These are phyloP conservation scores for Penaeus japonicus DNA, from an alignment of 1,140 invertebrate genomes.

Conservation along the genomic window DNA sequence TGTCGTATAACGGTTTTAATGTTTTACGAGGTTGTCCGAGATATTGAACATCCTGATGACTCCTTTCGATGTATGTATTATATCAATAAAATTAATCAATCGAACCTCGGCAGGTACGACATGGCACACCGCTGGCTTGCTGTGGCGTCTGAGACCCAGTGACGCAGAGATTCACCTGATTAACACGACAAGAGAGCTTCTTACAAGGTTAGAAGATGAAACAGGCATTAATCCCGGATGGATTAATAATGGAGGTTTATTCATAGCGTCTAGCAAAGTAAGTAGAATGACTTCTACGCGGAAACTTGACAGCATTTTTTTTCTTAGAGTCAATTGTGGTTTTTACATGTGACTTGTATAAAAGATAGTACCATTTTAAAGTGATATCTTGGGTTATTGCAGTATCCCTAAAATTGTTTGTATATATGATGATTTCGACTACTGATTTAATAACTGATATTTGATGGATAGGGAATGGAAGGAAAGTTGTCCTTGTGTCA, in stretches of 20 bases:
- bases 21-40: too few relatives aligned
- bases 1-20: too few relatives aligned
- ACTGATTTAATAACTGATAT: too few relatives aligned
- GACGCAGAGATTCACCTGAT: slow-evolving; percentile 84
- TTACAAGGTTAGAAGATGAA: slow-evolving; percentile 77
- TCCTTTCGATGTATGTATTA: neutral
- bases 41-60: too few relatives aligned
- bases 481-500: too few relatives aligned
- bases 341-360: neutral
- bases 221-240: slow-evolving; percentile 83
- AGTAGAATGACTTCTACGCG: slow-evolving; percentile 31
- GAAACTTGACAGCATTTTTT: neutral
- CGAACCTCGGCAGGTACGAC: slow-evolving; percentile 71
- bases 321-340: neutral
- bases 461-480: too few relatives aligned
- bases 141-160: slow-evolving; percentile 82
- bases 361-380: too few relatives aligned
- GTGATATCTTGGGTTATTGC: too few relatives aligned
- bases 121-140: slow-evolving; percentile 83
- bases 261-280: slow-evolving; percentile 80
- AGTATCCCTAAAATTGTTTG: too few relatives aligned
- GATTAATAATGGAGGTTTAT: slow-evolving; percentile 87
- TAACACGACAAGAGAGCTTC: slow-evolving; percentile 72
- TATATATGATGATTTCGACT: too few relatives aligned
- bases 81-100: neutral